A percentile compares a stretch with the other conserved stretches of the same genome.
Conservation (phyloP, 1,140 invertebrate species). For the Calycopis cecrops region DNA sequence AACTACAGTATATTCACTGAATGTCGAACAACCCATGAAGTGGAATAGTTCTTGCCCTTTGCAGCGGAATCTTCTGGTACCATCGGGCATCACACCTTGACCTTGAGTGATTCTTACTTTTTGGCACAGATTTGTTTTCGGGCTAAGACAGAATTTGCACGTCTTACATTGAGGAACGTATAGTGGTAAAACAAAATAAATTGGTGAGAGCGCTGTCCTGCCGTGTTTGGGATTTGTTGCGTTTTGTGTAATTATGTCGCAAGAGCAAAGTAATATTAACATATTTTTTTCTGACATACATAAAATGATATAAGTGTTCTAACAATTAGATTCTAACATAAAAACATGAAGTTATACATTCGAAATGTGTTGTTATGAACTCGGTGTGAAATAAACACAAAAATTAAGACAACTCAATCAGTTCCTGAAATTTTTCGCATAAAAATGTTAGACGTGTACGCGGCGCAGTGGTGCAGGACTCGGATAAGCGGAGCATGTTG, state of each 20-base stretch:
- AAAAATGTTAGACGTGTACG: no score
- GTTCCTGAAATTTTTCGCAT: no score
- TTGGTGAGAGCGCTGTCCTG: slow-evolving; percentile 49
- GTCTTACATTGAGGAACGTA: slow-evolving; percentile 94
- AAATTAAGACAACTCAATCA: no score
- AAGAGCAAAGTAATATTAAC: slow-evolving; percentile 1
- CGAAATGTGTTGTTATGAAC: slow-evolving; percentile 1
- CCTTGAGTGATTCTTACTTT: slow-evolving; percentile 94
- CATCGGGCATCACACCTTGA: slow-evolving; percentile 96
- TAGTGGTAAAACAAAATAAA: slow-evolving; percentile 53
- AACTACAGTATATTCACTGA: slow-evolving; percentile 98
- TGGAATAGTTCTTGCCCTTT: slow-evolving; percentile 93
- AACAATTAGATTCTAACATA: slow-evolving; percentile 1
- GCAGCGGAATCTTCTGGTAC: slow-evolving; percentile 93
- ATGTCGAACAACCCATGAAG: slow-evolving; percentile 99
- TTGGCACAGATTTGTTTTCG: slow-evolving; percentile 97
- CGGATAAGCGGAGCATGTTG: no score
- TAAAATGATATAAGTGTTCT: neutral
- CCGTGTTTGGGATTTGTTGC: slow-evolving; percentile 46
- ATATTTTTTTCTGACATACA: neutral
- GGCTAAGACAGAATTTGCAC: slow-evolving; percentile 97
- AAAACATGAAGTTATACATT: neutral
- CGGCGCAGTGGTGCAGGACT: no score
- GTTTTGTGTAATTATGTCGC: slow-evolving; percentile 11
- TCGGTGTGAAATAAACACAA: slow-evolving; percentile 4